These are phyloP conservation scores for Laupala kohalensis DNA, from an alignment of 1,140 invertebrate genomes.

Conservation along the genomic window DNA sequence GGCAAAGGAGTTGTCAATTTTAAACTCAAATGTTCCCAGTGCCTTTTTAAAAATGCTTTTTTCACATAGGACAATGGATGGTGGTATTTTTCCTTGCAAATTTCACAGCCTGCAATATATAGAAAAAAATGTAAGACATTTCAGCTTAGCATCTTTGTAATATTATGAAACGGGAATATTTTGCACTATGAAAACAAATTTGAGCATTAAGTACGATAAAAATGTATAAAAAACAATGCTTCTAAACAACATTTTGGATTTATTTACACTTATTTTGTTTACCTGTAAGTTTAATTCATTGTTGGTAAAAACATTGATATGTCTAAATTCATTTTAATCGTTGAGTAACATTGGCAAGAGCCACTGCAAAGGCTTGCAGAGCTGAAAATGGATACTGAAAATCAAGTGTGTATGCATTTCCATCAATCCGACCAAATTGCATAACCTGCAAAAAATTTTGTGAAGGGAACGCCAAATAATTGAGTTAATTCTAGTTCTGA, in stretches of 20 bases:
- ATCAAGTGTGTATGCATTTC: constrained; percentile 95
- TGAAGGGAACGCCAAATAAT: not conserved
- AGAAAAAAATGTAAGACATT: no score
- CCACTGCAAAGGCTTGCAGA: constrained; percentile 95
- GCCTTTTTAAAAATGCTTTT: not conserved
- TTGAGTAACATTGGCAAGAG: constrained; percentile 96
- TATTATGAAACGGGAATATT: no score
- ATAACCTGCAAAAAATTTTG: constrained; percentile 62
- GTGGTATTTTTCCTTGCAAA: not conserved
- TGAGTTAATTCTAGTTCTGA: not conserved
- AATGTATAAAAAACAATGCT: not conserved
- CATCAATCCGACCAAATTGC: constrained; percentile 98
- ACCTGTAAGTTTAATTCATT: not conserved
- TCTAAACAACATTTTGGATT: not conserved
- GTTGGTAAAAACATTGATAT: constrained; percentile 6
- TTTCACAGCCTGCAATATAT: not conserved
- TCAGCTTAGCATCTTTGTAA: no score
- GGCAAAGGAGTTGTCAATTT: not conserved
- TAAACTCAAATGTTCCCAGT: not conserved
- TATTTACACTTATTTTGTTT: not conserved
- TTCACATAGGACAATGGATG: not conserved
- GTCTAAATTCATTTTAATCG: constrained; percentile 69
- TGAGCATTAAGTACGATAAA: not conserved
- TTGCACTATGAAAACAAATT: not conserved
- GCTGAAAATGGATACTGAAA: constrained; percentile 98